Evolutionary conservation across 2,888 invertebrate species (phyloP), one percentile per base, ranked within the genome.

Genomic region (Syritta pipiens): DNA sequence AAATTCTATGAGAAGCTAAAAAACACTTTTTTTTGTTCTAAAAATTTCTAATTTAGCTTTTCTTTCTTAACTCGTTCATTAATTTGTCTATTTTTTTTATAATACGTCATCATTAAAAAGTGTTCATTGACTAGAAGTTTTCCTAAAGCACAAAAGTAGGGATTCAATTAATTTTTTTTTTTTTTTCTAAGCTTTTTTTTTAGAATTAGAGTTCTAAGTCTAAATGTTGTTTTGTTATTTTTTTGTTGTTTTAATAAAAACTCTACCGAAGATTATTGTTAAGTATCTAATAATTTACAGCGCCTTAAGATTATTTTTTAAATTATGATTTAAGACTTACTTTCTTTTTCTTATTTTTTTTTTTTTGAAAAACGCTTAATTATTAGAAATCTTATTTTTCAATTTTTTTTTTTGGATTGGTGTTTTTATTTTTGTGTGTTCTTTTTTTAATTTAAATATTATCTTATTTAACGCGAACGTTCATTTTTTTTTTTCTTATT

Each of bases 261-360:
- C 48, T 57, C 74, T 79, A 74, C 49, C 67, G 67, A 79, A 68
- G 60, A 74, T 68, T 79, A 79, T 68, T 79, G 37, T 72, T 28
- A 44, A 55, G 65, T 67, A 62, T 67, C 62, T 74, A 62, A 35
- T 67, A 74, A 68, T 74, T 57, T 79, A 79, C 79, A 79, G 72
- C 79, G 79, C 72, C 79, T 67, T 79, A 74, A 68, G 32, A 2
- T 53, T 55, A 60, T 49, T 7, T 24, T 24, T 44, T 37, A 10
- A 24, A n/a, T n/a, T 59, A 30, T 51, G 35, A 22, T 49, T 60
- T 10, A 32, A n/a, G n/a, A n/a, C 42, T 59, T 59, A 17, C 24
- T 57, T 19, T 37, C 19, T 37, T 35, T 22, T 53, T 55, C 55
- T 14, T 26, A 44, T 35, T 12, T 3, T 37, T 30, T 53, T 32